Percentiles rank a stretch among this genome's conserved stretches.
phyloP scores from a whole-genome alignment of 2,888 invertebrate genomes.

The Leptopilina syphax region DNA sequence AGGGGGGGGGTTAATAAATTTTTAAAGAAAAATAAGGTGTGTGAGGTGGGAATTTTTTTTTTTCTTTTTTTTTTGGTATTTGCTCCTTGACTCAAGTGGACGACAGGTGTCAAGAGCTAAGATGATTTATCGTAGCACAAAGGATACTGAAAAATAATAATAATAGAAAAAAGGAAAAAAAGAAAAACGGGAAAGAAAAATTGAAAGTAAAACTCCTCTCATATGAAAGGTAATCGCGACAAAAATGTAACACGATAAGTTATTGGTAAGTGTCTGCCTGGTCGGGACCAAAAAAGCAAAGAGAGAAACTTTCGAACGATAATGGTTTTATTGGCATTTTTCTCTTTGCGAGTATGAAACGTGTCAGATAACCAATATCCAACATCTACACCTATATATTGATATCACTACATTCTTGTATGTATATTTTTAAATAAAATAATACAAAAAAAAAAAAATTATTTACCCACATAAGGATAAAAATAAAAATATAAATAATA shows the following conservation, averaged over 20 bases:
- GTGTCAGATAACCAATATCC: conserved; percentile 38
- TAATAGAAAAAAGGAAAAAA: neutral
- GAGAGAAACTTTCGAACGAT: conserved; percentile 59
- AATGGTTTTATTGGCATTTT: conserved; percentile 59
- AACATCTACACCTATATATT: conserved; percentile 31
- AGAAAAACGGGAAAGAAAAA: too few species aligned
- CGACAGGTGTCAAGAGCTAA: conserved; percentile 16
- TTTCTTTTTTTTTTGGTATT: neutral
- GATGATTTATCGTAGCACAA: conserved; percentile 30
- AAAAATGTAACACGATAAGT: conserved; percentile 40
- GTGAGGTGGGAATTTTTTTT: neutral
- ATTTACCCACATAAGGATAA: neutral
- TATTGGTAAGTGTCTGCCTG: conserved; percentile 37
- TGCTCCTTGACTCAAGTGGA: neutral
- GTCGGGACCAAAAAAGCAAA: conserved; percentile 52
- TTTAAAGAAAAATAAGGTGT: neutral
- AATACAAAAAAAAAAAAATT: neutral
- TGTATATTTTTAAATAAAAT: neutral
- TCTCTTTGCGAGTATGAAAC: conserved; percentile 32
- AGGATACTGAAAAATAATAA: neutral
- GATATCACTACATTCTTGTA: conserved; percentile 5
- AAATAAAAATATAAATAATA: too few species aligned
- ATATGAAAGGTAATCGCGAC: conserved; percentile 37
- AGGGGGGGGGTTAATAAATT: neutral
- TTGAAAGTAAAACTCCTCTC: conserved; percentile 13